phyloP scores from a whole-genome alignment of 1,140 invertebrate genomes.

The Atta texana region DNA sequence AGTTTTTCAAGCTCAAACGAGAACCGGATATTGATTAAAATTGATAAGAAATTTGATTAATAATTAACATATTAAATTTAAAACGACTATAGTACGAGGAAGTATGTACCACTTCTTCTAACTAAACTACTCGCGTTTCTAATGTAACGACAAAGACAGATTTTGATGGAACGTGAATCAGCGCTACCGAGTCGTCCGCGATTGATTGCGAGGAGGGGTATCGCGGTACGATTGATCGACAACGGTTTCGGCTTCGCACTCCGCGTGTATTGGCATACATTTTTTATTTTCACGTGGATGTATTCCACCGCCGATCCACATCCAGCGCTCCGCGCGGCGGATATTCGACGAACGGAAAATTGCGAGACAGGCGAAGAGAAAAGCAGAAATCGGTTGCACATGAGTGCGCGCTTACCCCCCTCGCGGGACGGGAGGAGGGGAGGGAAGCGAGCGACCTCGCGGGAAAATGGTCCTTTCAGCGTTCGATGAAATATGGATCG shows the following conservation, averaged over 20 bases:
- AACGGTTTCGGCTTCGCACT: constrained; percentile 38
- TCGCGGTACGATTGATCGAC: constrained; percentile 50
- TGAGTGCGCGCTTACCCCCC: not conserved
- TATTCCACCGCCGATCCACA: constrained; percentile 18
- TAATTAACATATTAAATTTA: not conserved
- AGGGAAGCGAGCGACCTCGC: constrained; percentile 40
- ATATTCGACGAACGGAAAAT: constrained; percentile 39
- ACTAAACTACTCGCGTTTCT: constrained; percentile 22
- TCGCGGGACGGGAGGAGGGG: not conserved
- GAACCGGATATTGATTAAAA: not conserved
- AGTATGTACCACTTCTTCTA: not conserved
- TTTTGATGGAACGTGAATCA: constrained; percentile 28
- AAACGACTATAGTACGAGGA: no score
- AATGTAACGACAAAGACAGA: constrained; percentile 23
- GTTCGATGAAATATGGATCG: constrained; percentile 54
- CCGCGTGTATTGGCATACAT: constrained; percentile 42
- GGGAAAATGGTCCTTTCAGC: constrained; percentile 55
- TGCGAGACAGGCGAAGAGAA: constrained; percentile 25
- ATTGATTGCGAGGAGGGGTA: constrained; percentile 31
- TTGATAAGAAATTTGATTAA: not conserved
- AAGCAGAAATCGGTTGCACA: constrained; percentile 30
- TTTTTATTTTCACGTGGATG: constrained; percentile 58
- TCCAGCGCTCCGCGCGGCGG: not conserved
- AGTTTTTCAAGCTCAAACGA: not conserved
- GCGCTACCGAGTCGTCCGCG: not conserved